Evolutionary conservation across 2,113 vertebrate genomes (phyloP), one percentile per base, ranked within the genome.

Genomic region (Zeus faber): DNA sequence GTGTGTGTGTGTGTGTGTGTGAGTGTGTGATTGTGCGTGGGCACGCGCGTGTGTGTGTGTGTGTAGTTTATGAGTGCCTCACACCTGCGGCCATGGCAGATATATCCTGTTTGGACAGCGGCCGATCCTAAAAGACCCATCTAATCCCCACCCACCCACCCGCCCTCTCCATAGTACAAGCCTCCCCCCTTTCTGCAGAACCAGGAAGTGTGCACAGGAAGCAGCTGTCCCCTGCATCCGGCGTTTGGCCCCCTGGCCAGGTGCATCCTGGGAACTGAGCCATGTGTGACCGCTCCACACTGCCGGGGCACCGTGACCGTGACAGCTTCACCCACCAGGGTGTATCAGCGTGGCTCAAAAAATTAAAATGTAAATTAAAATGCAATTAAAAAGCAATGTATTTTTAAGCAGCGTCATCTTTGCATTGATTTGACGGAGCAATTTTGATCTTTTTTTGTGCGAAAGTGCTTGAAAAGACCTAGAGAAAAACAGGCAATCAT

Each of bases 251-350:
- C 54, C 54, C 58, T 53, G 40, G 58, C 90, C 90, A 92, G 91
- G 90, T 92, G 91, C 89, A 90, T 92, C 91, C 91, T 91, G 89
- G 87, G 87, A 86, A 88, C 17, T 59, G 43, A 68, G 68, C 37
- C 43, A 76, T 74, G 71, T 83, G 74, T 82, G 77, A 79, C 72
- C 61, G 45, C 65, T 56, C 55, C 18, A 4, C 40, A 43, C 16
- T 9, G n/a, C 5, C 20, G 40, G 1, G 40, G 47, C 33, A 37
- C 33, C 11, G 13, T 11, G 33, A 4, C 13, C n/a, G n/a, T n/a
- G n/a, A n/a, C n/a, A n/a, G n/a, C n/a, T n/a, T n/a, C n/a, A n/a
- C n/a, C n/a, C n/a, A n/a, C n/a, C n/a, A n/a, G n/a, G n/a, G n/a
- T n/a, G n/a, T n/a, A n/a, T n/a, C n/a, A n/a, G n/a, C n/a, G n/a